Evolutionary conservation across 2,797 vertebrate genomes (phyloP), one percentile per base, ranked within the genome.

Genomic region (Phrynocephalus forsythii): DNA sequence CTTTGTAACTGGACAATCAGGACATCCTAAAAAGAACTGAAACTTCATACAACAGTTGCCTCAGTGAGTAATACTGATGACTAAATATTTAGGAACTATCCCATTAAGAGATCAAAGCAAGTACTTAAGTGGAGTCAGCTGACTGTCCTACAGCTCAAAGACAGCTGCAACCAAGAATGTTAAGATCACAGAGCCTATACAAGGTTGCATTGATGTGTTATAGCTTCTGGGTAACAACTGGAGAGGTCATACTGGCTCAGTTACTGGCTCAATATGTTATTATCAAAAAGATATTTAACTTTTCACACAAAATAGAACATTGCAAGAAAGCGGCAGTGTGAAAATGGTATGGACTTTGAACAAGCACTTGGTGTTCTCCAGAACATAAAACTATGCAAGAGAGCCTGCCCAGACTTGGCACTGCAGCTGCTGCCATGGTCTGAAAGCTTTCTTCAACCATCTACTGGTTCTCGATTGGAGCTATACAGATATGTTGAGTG

Each of bases 61-160:
- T 79, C 87, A 83, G 87, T 77, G 1, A 3, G 33, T 63, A 78
- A 87, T 28, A 83, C 60, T 86, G 91, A 67, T 63, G 88, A 79
- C n/a, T 50, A 83, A 87, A 44, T 30, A 93, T 88, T 93, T 88
- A 90, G 91, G 68, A 94, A 92, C 76, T 81, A 56, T 6, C 48
- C 26, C 78, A 92, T 72, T 87, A 66, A 87, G 80, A 89, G 85
- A 85, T 79, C 33, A 90, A 63, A 68, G 88, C 33, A 66, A 85
- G 56, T 68, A 71, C 38, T 87, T 66, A 48, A 85, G 56, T 82
- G 48, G 66, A 18, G 44, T 69, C 73, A 85, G 84, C 66, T 0
- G 20, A 63, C 30, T 72, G 22, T 89, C 76, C 77, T 44, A 69
- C 85, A 85, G 50, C 52, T 72, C 86, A 30, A 60, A 87, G 89